Evolutionary conservation across 2,113 vertebrate species (phyloP).

Genomic region (Morone chrysops): DNA sequence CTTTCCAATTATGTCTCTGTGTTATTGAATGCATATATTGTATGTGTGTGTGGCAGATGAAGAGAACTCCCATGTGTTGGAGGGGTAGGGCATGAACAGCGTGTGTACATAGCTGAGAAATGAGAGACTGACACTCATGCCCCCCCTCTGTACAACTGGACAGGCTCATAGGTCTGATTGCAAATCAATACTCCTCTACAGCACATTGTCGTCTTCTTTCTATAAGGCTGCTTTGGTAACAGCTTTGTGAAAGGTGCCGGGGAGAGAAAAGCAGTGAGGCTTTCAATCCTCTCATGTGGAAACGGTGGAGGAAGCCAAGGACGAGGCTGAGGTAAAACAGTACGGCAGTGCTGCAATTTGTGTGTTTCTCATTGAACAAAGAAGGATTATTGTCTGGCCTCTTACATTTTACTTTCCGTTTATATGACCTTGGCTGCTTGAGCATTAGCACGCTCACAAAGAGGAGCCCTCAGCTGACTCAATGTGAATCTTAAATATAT

Average conservation of each 20-base stretch:
- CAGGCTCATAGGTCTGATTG: conserved; percentile 37
- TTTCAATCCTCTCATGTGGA: conserved; percentile 70
- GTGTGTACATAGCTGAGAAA: conserved; percentile 23
- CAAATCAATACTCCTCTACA: conserved; percentile 66
- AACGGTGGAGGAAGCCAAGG: conserved; percentile 62
- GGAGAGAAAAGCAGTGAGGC: conserved; percentile 53
- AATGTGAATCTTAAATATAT: conserved; percentile 42
- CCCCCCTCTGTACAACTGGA: conserved; percentile 21
- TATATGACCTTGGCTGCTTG: conserved; percentile 30
- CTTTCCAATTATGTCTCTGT: background rate
- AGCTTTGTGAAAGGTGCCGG: conserved; percentile 56
- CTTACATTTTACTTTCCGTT: conserved; percentile 39
- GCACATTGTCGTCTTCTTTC: conserved; percentile 41
- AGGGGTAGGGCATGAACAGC: background rate
- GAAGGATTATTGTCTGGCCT: conserved; percentile 49
- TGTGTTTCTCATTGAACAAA: conserved; percentile 59
- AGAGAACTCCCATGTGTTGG: background rate
- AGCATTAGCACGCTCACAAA: conserved; percentile 20
- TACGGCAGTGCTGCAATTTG: conserved; percentile 44
- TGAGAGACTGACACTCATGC: conserved; percentile 10
- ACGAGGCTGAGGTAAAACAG: conserved; percentile 56
- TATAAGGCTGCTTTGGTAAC: conserved; percentile 61
- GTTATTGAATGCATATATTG: background rate
- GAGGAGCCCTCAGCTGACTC: conserved; percentile 11
- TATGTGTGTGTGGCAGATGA: conserved; percentile 1